phyloP scores from a whole-genome alignment of 2,888 invertebrate genomes.

The Cheilosia pagana region DNA sequence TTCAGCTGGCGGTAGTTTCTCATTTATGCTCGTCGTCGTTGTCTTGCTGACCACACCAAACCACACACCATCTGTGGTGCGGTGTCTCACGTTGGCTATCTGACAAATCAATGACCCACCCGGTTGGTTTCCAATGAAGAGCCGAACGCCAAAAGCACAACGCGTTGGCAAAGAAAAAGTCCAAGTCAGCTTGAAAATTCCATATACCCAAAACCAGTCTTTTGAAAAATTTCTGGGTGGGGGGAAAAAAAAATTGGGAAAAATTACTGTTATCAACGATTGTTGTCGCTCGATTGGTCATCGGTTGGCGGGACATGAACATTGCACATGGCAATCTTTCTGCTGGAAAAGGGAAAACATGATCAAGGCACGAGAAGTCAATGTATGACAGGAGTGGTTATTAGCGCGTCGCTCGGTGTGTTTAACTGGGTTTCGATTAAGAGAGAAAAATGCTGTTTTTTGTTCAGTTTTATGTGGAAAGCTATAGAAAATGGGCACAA shows the following conservation, averaged over 20 bases:
- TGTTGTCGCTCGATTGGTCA: slow-evolving; percentile 46
- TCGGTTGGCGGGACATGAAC: background rate
- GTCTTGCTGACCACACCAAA: slow-evolving; percentile 36
- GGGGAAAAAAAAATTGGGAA: slow-evolving; percentile 51
- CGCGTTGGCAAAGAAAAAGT: slow-evolving; percentile 33
- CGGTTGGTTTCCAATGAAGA: slow-evolving; percentile 63
- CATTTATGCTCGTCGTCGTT: slow-evolving; percentile 30
- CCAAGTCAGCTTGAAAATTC: slow-evolving; percentile 57
- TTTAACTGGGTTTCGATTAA: slow-evolving; percentile 45
- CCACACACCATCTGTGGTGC: slow-evolving; percentile 56
- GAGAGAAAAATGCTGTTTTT: slow-evolving; percentile 32
- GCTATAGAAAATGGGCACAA: background rate
- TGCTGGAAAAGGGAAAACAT: slow-evolving; percentile 55
- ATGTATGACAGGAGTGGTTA: slow-evolving; percentile 44
- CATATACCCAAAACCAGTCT: slow-evolving; percentile 43
- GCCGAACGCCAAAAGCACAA: slow-evolving; percentile 21
- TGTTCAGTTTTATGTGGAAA: slow-evolving; percentile 7
- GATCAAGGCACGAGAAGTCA: slow-evolving; percentile 24
- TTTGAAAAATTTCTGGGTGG: too few species aligned
- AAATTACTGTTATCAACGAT: slow-evolving; percentile 62
- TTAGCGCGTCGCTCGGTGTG: slow-evolving; percentile 33
- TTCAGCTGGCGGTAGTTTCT: slow-evolving; percentile 54
- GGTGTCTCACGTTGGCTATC: slow-evolving; percentile 25
- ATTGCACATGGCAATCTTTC: slow-evolving; percentile 4
- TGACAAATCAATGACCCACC: slow-evolving; percentile 70